These are phyloP conservation scores for Octopus bimaculoides DNA, from an alignment of 1,140 invertebrate species.

Conservation along the genomic window DNA sequence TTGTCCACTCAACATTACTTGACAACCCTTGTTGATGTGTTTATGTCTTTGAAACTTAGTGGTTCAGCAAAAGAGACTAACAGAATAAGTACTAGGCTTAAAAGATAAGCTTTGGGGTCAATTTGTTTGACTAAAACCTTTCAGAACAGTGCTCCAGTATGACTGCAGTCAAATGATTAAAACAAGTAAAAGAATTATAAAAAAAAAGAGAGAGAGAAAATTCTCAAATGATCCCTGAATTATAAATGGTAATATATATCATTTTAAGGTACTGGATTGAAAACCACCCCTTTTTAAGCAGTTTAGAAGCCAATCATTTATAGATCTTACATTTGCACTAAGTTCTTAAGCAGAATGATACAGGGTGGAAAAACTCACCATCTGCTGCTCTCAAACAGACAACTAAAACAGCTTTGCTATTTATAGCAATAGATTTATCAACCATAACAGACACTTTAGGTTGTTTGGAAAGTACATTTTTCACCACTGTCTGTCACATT, in stretches of 20 bases:
- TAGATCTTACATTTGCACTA: background rate
- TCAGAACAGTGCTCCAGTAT: background rate
- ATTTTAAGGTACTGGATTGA: slow-evolving; percentile 5
- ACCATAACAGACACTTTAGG: too few relatives aligned
- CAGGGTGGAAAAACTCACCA: background rate
- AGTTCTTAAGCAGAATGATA: background rate
- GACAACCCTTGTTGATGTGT: too few relatives aligned
- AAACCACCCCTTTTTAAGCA: background rate
- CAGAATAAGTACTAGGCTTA: background rate
- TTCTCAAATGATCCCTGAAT: background rate
- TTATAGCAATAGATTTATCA: too few relatives aligned
- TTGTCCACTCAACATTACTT: too few relatives aligned
- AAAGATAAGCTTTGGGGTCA: background rate
- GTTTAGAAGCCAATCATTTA: background rate
- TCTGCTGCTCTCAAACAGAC: background rate
- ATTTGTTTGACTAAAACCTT: background rate
- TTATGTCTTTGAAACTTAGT: background rate
- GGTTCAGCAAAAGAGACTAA: background rate
- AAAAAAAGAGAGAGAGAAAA: background rate
- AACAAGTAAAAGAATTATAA: background rate
- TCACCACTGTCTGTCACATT: too few relatives aligned
- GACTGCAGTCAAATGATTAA: background rate
- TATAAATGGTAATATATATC: background rate
- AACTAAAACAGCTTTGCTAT: too few relatives aligned
- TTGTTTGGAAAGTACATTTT: too few relatives aligned